Evolutionary conservation across 2,888 invertebrate species (phyloP), one percentile per base, ranked within the genome.

Genomic region (Hydropsyche betteni): DNA sequence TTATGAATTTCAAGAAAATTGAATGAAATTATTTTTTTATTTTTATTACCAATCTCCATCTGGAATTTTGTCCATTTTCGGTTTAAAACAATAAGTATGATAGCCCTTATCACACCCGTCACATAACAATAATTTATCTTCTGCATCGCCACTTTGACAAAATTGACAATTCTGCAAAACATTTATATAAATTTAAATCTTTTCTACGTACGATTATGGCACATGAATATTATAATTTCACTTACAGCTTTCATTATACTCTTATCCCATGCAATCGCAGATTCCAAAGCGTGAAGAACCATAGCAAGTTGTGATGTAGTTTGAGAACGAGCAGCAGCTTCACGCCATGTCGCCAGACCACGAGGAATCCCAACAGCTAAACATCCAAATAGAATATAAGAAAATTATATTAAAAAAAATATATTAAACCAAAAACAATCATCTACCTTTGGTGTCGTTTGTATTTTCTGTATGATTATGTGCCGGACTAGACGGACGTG

Each of bases 171-270:
- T 95, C 96, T 98, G 91, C 77, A 88, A 87, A 80, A 51, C 1
- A 51, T 51, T 12, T n/a, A 51, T 51, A 51, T 51, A 51, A 51
- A 12, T 51, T 51, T 8, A 12, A 51, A 8, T 51, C n/a, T 10
- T 55, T 55, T 10, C 55, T 5, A 1, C 12, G 4, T 4, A 55
- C 2, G 6, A 55, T 10, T 16, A 4, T n/a, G 12, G 5, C 6
- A 12, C n/a, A 55, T 55, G 2, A 55, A 12, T 10, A 14, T 12
- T 55, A 8, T 14, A 10, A 55, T n/a, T 81, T 81, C 83, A 93
- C 95, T 92, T 89, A 98, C 97, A 88, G 98, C 98, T 90, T 98
- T 97, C 98, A 99, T 98, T 83, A 98, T 95, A 87, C 97, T 97
- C 88, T 98, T 97, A 87, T 99, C 98, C 99, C 99, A 99, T 53